Conservation (phyloP, 2,797 vertebrate species). For the Knipowitschia caucasica region DNA sequence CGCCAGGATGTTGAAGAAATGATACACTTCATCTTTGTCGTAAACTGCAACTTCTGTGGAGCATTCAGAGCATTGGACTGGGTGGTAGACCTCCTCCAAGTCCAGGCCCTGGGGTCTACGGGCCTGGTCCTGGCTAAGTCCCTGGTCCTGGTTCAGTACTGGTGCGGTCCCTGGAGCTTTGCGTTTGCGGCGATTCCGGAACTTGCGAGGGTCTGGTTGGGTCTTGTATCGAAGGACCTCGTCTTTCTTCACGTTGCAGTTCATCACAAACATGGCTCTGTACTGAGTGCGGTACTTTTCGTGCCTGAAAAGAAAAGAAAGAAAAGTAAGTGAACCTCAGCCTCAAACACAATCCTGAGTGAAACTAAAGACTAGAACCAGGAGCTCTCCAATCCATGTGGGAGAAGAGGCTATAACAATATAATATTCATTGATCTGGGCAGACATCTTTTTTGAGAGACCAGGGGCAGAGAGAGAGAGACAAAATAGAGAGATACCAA, state of each 20-base stretch:
- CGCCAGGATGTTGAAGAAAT: slow-evolving; percentile 94
- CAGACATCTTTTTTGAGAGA: no score
- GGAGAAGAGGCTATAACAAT: no score
- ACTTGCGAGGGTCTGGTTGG: slow-evolving; percentile 60
- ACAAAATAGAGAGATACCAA: no score
- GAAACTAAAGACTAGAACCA: neutral
- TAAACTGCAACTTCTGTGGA: slow-evolving; percentile 92
- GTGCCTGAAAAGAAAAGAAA: slow-evolving; percentile 72
- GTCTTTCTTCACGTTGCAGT: slow-evolving; percentile 86
- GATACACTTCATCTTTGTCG: slow-evolving; percentile 94
- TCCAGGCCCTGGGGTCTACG: slow-evolving; percentile 63
- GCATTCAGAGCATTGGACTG: slow-evolving; percentile 89
- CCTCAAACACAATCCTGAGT: no score
- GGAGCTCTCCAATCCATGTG: no score
- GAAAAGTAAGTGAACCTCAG: no score
- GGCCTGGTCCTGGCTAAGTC: neutral
- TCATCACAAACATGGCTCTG: slow-evolving; percentile 98
- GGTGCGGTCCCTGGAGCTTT: slow-evolving; percentile 42
- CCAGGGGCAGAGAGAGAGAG: no score
- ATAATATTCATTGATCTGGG: no score
- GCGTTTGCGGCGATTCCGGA: slow-evolving; percentile 63
- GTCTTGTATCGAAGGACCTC: slow-evolving; percentile 85
- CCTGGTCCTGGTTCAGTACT: neutral
- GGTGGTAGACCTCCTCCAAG: slow-evolving; percentile 84
- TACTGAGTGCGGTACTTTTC: slow-evolving; percentile 95